Conservation (phyloP, 2,888 invertebrate genomes). For the Omphaloscelis lunosa region DNA sequence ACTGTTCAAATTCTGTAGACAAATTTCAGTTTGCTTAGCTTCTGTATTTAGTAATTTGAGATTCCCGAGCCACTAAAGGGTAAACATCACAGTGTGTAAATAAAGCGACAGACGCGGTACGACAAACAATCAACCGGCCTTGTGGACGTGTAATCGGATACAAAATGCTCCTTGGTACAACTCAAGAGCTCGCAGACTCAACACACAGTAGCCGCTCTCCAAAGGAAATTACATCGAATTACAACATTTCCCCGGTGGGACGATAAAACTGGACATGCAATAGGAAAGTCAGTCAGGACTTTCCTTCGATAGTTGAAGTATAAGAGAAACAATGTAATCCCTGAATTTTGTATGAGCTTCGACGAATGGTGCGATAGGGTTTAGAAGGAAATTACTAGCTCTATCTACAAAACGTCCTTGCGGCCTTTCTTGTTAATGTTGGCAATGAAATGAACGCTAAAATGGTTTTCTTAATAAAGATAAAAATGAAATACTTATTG, state of each 20-base stretch:
- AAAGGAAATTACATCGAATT: constrained; percentile 80
- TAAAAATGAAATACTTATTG: constrained; percentile 45
- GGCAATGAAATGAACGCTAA: constrained; percentile 25
- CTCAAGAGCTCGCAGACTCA: constrained; percentile 75
- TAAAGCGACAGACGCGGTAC: constrained; percentile 76
- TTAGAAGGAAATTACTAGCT: constrained; percentile 46
- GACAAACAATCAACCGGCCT: constrained; percentile 83
- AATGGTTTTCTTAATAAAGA: constrained; percentile 41
- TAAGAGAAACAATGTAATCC: constrained; percentile 59
- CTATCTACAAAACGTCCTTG: constrained; percentile 46
- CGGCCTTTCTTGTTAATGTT: constrained; percentile 9
- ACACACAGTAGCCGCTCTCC: constrained; percentile 75
- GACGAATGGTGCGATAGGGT: constrained; percentile 52
- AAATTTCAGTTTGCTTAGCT: constrained; percentile 61
- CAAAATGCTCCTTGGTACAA: constrained; percentile 80
- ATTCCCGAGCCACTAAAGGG: constrained; percentile 76
- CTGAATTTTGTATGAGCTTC: constrained; percentile 69
- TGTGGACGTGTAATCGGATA: constrained; percentile 85
- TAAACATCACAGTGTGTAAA: constrained; percentile 82
- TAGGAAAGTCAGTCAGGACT: constrained; percentile 67
- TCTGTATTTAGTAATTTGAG: constrained; percentile 78
- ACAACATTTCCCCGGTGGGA: constrained; percentile 73
- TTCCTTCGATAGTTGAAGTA: constrained; percentile 65
- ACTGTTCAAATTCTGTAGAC: constrained; percentile 44
- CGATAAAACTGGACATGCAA: constrained; percentile 71